These are phyloP conservation scores for Porites australiensis DNA, from an alignment of 64 coral and sea anemone species.

Conservation along the genomic window DNA sequence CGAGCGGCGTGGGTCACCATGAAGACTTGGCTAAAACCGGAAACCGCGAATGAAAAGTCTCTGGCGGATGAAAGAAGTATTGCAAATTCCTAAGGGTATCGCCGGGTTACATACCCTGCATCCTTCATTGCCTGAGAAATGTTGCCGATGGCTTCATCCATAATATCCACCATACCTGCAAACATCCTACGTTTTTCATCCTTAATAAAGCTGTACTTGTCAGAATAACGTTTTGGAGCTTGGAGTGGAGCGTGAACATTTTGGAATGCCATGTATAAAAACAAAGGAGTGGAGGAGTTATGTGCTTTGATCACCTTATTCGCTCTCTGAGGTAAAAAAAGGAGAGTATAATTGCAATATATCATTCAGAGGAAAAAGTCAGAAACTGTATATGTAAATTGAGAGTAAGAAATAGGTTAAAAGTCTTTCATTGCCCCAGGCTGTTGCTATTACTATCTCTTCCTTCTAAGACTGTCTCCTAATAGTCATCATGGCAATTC, in stretches of 20 bases:
- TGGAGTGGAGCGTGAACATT: slow-evolving; percentile 53
- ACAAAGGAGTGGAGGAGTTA: slow-evolving; percentile 40
- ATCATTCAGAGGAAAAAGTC: too few species aligned
- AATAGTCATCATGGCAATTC: too few species aligned
- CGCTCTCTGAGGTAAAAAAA: slow-evolving; percentile 19
- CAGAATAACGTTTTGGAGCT: slow-evolving; percentile 36
- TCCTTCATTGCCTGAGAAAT: slow-evolving; percentile 25
- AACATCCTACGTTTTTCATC: slow-evolving; percentile 34
- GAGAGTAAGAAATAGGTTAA: too few species aligned
- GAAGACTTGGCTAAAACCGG: too few species aligned
- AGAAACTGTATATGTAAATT: too few species aligned
- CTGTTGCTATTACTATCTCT: too few species aligned
- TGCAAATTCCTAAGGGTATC: too few species aligned
- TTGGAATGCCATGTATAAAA: slow-evolving; percentile 68
- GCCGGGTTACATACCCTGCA: slow-evolving; percentile 6
- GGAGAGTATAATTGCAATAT: neutral
- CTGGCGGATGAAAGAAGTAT: too few species aligned
- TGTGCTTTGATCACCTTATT: slow-evolving; percentile 39
- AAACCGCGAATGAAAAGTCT: too few species aligned
- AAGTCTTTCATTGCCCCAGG: too few species aligned
- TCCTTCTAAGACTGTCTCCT: too few species aligned
- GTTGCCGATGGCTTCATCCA: slow-evolving; percentile 41
- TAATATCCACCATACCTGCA: slow-evolving; percentile 42
- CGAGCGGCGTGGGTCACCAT: too few species aligned
- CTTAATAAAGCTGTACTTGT: slow-evolving; percentile 51